A percentile compares a stretch with the other conserved stretches of the same genome.
Evolutionary conservation across 2,113 vertebrate genomes (phyloP).

Genomic region (Craseonycteris thonglongyai): DNA sequence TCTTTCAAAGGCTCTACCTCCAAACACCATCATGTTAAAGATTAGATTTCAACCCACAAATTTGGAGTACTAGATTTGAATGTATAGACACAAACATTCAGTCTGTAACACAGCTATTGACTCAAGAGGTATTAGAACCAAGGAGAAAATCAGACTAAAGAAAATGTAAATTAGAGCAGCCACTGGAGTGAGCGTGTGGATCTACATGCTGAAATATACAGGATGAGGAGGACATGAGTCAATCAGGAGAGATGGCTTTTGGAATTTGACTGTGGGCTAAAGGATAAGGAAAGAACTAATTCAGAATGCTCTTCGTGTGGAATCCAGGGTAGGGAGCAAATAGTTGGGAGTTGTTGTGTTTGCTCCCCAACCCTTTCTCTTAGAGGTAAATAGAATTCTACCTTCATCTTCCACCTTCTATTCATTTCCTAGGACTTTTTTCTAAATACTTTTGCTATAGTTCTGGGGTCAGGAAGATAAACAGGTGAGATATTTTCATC

Average conservation of each 20-base stretch:
- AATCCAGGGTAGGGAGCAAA: background rate
- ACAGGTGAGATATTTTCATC: background rate
- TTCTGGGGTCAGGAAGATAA: background rate
- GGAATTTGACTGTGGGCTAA: background rate
- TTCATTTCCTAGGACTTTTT: background rate
- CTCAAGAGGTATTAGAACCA: background rate
- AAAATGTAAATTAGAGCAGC: background rate
- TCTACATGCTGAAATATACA: background rate
- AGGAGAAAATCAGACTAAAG: background rate
- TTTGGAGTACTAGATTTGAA: background rate
- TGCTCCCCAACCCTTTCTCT: background rate
- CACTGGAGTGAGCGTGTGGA: background rate
- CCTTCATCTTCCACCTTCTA: background rate
- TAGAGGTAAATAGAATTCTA: background rate
- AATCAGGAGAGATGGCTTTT: background rate
- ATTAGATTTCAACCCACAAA: background rate
- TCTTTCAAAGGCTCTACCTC: background rate
- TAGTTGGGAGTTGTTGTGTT: background rate
- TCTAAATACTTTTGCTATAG: background rate
- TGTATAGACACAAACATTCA: background rate
- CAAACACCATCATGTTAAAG: background rate
- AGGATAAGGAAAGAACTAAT: background rate
- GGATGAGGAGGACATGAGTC: background rate
- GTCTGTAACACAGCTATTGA: background rate
- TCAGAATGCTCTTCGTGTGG: background rate